phyloP scores from a whole-genome alignment of 2,888 invertebrate species.

The Drosophila mulleri region DNA sequence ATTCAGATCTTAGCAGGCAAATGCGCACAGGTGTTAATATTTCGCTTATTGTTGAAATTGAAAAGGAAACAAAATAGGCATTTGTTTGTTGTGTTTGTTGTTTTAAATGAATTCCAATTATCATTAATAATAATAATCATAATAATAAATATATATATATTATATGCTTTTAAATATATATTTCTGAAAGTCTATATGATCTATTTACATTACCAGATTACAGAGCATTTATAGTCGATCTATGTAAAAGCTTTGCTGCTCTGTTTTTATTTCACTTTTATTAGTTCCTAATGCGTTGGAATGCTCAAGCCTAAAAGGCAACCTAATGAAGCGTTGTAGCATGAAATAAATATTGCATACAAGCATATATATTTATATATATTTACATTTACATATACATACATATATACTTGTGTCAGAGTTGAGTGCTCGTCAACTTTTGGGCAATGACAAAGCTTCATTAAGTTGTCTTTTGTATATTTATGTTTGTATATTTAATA shows the following conservation, averaged over 20 bases:
- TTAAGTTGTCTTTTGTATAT: not conserved
- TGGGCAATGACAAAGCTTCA: slow-evolving; percentile 2
- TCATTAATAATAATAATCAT: too few species aligned
- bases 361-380: not conserved
- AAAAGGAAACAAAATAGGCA: too few species aligned
- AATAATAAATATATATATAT: too few species aligned
- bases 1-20: not conserved
- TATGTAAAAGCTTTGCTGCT: not conserved
- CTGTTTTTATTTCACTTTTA: slow-evolving; percentile 11
- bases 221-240: not conserved
- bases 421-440: not conserved
- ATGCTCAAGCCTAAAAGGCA: slow-evolving; percentile 52
- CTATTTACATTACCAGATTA: not conserved
- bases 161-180: too few species aligned
- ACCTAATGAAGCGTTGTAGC: slow-evolving; percentile 8
- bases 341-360: not conserved
- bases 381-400: not conserved
- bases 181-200: not conserved
- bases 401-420: not conserved
- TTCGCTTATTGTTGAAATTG: too few species aligned
- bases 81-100: too few species aligned
- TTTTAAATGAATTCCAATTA: too few species aligned
- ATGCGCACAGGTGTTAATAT: not conserved
- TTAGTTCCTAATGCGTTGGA: slow-evolving; percentile 31
- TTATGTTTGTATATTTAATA: not conserved